Conservation (phyloP, 30 jellyfish, hydroid and myxozoan species). For the Pelagia noctiluca region DNA sequence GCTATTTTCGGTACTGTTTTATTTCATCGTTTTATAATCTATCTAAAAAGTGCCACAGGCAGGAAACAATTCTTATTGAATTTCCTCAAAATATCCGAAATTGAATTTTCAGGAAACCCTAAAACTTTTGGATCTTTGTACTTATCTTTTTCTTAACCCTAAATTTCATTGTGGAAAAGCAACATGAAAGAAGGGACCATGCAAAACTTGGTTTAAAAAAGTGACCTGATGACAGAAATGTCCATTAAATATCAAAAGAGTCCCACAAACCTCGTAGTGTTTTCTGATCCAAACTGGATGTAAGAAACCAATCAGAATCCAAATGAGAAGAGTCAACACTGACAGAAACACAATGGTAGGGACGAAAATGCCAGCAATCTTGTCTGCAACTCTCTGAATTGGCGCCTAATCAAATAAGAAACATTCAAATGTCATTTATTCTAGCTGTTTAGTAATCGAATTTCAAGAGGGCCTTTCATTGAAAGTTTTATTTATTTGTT, state of each 20-base stretch:
- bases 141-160: too few species aligned
- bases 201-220: neutral
- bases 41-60: too few species aligned
- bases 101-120: too few species aligned
- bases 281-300: conserved; percentile 72
- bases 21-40: too few species aligned
- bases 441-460: too few species aligned
- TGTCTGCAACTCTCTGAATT: conserved; percentile 93
- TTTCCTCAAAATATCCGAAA: too few species aligned
- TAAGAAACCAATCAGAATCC: conserved; percentile 83
- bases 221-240: neutral
- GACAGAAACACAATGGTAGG: conserved; percentile 82
- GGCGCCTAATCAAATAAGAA: conserved; percentile 81
- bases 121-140: too few species aligned
- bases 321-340: conserved; percentile 62
- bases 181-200: neutral
- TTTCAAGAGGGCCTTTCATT: too few species aligned
- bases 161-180: too few species aligned
- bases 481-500: too few species aligned
- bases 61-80: too few species aligned
- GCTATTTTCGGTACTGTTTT: too few species aligned
- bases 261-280: conserved; percentile 72
- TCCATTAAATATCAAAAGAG: neutral
- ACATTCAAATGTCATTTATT: neutral
- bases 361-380: conserved; percentile 89